Evolutionary conservation across 2,888 invertebrate genomes (phyloP), one percentile per base, ranked within the genome.

Genomic region (Lochmaea capreae): DNA sequence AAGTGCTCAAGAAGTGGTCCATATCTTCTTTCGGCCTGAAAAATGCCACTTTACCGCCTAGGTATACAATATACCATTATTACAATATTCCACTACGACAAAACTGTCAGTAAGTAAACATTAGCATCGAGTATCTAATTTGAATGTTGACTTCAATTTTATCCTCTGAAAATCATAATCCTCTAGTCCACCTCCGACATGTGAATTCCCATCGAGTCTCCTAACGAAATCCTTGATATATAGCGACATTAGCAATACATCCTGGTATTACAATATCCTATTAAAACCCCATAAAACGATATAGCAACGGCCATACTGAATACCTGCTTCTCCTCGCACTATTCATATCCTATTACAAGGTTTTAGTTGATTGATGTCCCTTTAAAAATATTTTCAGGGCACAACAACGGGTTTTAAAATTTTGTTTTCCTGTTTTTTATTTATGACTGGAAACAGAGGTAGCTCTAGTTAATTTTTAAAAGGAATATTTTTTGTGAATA

Each of bases 221-320:
- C 49, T 52, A 70, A 70, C 54, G n/a, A 84, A 80, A 85, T 85
- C 84, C 84, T 75, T 84, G 84, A 85, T 85, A 85, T 85, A 85
- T 84, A 81, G 83, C 78, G 78, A 79, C 73, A 63, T 61, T 71
- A 71, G 76, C 75, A 84, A 82, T 85, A 85, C 84, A 85, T 85
- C 80, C 83, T 79, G 80, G 84, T 73, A 84, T 84, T 85, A 85
- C 82, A 79, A 80, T 79, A 80, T 81, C 73, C 73, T 65, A 74
- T 81, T 83, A 81, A 84, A 83, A 83, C 80, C 75, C 79, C 80
- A 81, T 83, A 81, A 83, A 84, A 83, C 82, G 83, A 82, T 81
- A 77, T 77, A 75, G 76, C 70, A 69, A 52, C 70, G 58, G 74
- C 73, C 75, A 73, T 76, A 74, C 75, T 73, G 59, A 26, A 65